phyloP scores from a whole-genome alignment of 2,113 vertebrate species.

The Myocastor coypus region DNA sequence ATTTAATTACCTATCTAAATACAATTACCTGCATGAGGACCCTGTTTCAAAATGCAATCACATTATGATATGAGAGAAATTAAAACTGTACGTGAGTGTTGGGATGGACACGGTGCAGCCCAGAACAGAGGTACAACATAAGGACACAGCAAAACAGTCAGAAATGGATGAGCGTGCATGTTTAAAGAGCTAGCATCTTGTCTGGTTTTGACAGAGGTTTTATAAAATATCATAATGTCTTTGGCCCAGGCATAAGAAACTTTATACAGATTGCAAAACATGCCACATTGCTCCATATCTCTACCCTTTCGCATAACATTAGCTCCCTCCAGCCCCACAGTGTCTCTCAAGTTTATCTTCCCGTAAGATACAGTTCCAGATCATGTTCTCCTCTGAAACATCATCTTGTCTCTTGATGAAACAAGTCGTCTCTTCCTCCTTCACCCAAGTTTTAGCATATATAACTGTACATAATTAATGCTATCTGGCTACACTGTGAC shows the following conservation, averaged over 20 bases:
- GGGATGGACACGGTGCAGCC: background rate
- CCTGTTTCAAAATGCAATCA: background rate
- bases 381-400: background rate
- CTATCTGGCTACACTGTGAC: background rate
- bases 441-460: background rate
- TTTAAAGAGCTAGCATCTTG: background rate
- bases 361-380: background rate
- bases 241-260: background rate
- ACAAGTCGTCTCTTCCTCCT: background rate
- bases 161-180: background rate
- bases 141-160: background rate
- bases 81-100: background rate
- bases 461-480: background rate
- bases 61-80: background rate
- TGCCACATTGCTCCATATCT: background rate
- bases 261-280: background rate
- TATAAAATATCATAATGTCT: background rate
- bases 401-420: background rate
- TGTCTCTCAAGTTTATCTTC: background rate
- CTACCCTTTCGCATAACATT: background rate
- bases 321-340: rapidly evolving
- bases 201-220: background rate
- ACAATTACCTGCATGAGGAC: background rate
- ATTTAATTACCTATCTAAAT: background rate
- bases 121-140: background rate